Evolutionary conservation across 2,888 invertebrate species (phyloP).

Genomic region (Caradrina kadenii): DNA sequence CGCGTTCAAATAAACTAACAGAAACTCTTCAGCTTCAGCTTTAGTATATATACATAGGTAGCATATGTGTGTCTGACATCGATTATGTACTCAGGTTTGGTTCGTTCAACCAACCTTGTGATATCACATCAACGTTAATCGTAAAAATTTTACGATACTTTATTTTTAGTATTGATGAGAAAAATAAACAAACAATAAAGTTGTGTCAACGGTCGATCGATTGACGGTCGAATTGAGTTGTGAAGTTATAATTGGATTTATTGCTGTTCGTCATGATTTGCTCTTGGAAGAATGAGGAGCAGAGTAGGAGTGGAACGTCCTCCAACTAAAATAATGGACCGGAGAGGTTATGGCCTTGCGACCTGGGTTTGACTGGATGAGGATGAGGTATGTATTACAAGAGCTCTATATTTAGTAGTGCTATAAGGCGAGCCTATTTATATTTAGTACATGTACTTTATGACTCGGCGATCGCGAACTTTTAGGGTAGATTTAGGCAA

Average conservation of each 20-base stretch:
- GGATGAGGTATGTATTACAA: neutral
- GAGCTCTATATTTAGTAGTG: neutral
- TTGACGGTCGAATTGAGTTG: constrained; percentile 47
- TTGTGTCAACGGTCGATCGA: constrained; percentile 54
- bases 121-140: constrained; percentile 65
- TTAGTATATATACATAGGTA: neutral
- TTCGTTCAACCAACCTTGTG: constrained; percentile 77
- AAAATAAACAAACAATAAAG: constrained; percentile 59
- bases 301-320: neutral
- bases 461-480: too few species aligned
- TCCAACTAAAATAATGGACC: neutral
- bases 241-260: constrained; percentile 55
- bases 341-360: neutral
- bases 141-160: constrained; percentile 64
- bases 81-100: constrained; percentile 53
- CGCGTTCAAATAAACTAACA: too few species aligned
- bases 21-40: too few species aligned
- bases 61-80: constrained; percentile 20
- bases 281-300: neutral
- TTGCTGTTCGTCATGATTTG: constrained; percentile 24
- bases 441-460: too few species aligned
- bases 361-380: neutral
- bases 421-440: neutral
- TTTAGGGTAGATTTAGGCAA: too few species aligned
- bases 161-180: constrained; percentile 65